Conservation (phyloP, 1,140 invertebrate species). For the Sycobia sp. region DNA sequence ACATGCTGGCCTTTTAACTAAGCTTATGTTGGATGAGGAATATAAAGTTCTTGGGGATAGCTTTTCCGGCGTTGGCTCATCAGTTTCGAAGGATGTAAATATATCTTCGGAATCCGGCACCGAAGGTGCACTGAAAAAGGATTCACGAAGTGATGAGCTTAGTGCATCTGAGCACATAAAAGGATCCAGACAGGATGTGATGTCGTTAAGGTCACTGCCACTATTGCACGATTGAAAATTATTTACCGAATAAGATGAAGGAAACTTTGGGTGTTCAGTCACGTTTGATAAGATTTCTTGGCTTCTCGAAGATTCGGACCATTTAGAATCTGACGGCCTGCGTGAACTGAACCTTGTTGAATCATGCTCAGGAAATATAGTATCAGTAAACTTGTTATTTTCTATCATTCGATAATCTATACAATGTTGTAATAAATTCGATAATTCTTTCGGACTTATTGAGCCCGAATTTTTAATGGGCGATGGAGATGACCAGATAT, state of each 20-base stretch:
- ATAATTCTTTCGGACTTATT: slow-evolving; percentile 39
- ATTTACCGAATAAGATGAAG: slow-evolving; percentile 55
- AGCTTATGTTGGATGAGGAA: slow-evolving; percentile 8
- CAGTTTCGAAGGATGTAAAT: slow-evolving; percentile 53
- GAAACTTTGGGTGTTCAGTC: slow-evolving; percentile 44
- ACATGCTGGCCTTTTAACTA: slow-evolving; percentile 27
- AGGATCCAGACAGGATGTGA: slow-evolving; percentile 49
- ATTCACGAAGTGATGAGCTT: slow-evolving; percentile 52
- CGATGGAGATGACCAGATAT: slow-evolving; percentile 1
- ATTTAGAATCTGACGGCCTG: slow-evolving; percentile 53
- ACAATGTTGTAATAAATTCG: slow-evolving; percentile 33
- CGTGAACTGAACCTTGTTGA: slow-evolving; percentile 54
- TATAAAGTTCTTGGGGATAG: neutral
- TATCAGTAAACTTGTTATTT: slow-evolving; percentile 34
- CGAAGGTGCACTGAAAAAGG: slow-evolving; percentile 52
- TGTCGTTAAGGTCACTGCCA: slow-evolving; percentile 50
- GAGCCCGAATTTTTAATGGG: neutral
- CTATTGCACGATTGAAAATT: slow-evolving; percentile 54
- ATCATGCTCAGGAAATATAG: slow-evolving; percentile 50
- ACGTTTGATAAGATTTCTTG: slow-evolving; percentile 52
- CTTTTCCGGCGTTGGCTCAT: slow-evolving; percentile 37
- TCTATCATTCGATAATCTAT: slow-evolving; percentile 6
- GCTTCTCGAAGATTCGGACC: slow-evolving; percentile 57
- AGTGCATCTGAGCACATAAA: slow-evolving; percentile 53
- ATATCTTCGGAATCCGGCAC: slow-evolving; percentile 50